Evolutionary conservation across 2,888 invertebrate species (phyloP), one percentile per base, ranked within the genome.

Genomic region (Monoplex corrugatus): DNA sequence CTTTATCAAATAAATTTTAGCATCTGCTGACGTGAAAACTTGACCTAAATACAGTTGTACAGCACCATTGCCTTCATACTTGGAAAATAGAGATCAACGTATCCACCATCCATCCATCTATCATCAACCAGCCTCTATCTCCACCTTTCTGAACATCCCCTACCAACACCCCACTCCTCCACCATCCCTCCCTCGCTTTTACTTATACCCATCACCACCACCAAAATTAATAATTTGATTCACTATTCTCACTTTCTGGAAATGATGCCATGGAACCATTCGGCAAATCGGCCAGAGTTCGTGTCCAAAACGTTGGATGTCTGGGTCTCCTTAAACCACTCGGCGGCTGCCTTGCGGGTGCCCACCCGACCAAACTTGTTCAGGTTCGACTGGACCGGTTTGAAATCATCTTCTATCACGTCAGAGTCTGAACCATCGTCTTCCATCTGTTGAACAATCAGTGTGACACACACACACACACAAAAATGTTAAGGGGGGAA

Each of bases 211-310:
- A 32, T 38, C 19, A 32, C 6, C 19, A 44, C 40, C n/a, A n/a
- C n/a, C n/a, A n/a, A 40, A 38, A 80, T 40, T 2, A 10, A 87
- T 23, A 87, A 23, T 57, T 28, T 68, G 3, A 32, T n/a, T n/a
- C n/a, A n/a, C n/a, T n/a, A n/a, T n/a, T n/a, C 87, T 80, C 93
- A 96, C 96, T 93, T 94, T 91, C 96, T 92, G 10, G 94, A 93
- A 38, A 96, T 96, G 78, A 95, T 95, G 6, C 96, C 96, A 92
- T 96, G 96, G 89, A 96, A 95, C 96, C 95, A 96, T 32, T 94
- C 94, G 3, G 93, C 94, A 83, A 94, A 95, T 86, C 92, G 92
- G 35, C 93, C 92, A 8, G 91, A 91, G 28, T 90, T 88, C 8
- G 93, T 91, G 44, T 94, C 93, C 63, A 92, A 91, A 8, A 95